Conservation (phyloP, 2,113 vertebrate species). For the Engystomops pustulosus region DNA sequence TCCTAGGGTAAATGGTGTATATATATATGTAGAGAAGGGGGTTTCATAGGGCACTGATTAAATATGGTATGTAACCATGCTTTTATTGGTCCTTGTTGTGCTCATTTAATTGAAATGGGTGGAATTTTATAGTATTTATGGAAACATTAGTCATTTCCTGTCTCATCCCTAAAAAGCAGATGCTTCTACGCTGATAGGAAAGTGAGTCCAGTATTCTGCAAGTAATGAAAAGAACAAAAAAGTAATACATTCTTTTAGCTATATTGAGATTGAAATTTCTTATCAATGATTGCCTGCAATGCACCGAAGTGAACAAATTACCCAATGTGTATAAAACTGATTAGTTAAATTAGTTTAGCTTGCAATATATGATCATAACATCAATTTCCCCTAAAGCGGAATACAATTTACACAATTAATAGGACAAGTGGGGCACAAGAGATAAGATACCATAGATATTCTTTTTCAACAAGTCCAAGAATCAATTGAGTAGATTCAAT, state of each 20-base stretch:
- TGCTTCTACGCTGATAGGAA: neutral
- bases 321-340: slow-evolving; percentile 32
- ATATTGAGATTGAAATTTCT: slow-evolving; percentile 26
- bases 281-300: slow-evolving; percentile 38
- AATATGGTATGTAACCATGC: too few species aligned
- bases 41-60: too few species aligned
- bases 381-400: slow-evolving; percentile 45
- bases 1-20: too few species aligned
- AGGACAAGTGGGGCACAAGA: slow-evolving; percentile 27
- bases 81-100: too few species aligned
- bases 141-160: neutral
- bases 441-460: slow-evolving; percentile 43
- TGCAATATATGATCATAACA: slow-evolving; percentile 38
- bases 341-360: slow-evolving; percentile 48
- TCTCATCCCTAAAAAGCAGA: neutral
- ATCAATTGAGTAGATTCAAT: slow-evolving; percentile 33
- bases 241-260: slow-evolving; percentile 13
- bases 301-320: slow-evolving; percentile 34
- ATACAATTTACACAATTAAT: slow-evolving; percentile 46
- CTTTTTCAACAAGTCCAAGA: slow-evolving; percentile 14
- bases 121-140: neutral
- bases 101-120: neutral
- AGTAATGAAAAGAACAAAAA: slow-evolving; percentile 20
- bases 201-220: neutral
- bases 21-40: too few species aligned